Base-by-base conservation (phyloP, 2,113 vertebrate species). In the Parus major region DNA sequence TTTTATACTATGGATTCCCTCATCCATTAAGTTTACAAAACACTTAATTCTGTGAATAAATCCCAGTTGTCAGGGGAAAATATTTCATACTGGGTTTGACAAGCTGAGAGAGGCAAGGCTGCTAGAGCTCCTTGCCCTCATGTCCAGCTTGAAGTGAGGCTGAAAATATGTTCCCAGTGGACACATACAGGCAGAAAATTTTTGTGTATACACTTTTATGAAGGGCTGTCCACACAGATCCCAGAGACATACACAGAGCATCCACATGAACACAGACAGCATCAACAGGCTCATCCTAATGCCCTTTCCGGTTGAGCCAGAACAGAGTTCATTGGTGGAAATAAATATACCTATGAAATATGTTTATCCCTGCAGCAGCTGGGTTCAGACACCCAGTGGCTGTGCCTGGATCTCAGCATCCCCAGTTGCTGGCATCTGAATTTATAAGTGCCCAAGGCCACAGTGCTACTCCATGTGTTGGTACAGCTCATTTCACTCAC, bases 201-300 rank as follows among this genome's bases (percentile, higher is more conserved):
- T 1, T 1, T 52, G 28, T 49, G 36, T 21, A 22, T 12, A 27
- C 4, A 16, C 6, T n/a, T 47, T 8, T 2, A 10, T 27, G 17
- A 10, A 42, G 4, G 14, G 11, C 31, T 86, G 52, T 14, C 23
- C 16, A 70, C 19, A 24, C 4, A 31, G 22, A 35, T 65, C 49
- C 33, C 57, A 63, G 50, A 65, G 46, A 52, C 19, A 17, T 16
- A 57, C 7, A 59, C 2, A 35, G 16, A 63, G 11, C 12, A 36
- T n/a, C 72, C 28, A 15, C 20, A 28, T 1, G 4, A 36, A 25
- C 44, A 55, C 7, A 66, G 35, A 25, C 19, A 53, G 11, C 8
- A 50, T 20, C 36, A 72, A 15, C 1, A 33, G 4, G n/a, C 23
- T 80, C 36, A 52, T 57, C 39, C 18, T 71, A 20, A 29, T 49